phyloP scores from a whole-genome alignment of 2,888 invertebrate species.

The Trichacis sp. region DNA sequence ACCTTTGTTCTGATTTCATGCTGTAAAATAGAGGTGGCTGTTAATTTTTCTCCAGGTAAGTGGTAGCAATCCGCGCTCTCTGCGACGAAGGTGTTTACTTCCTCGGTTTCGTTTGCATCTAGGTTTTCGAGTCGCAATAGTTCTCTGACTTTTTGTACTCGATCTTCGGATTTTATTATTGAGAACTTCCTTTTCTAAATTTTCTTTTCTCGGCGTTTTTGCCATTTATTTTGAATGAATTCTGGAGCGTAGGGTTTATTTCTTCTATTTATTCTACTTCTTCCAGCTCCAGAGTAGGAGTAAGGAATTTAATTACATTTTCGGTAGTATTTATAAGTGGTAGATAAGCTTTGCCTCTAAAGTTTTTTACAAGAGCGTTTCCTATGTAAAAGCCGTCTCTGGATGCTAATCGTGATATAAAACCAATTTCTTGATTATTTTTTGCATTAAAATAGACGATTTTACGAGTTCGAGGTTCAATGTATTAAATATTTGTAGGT shows the following conservation, averaged over 20 bases:
- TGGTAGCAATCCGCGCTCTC: constrained; percentile 14
- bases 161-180: background rate
- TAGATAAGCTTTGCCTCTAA: constrained; percentile 1
- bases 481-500: too few species aligned
- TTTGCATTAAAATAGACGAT: background rate
- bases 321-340: constrained; percentile 13
- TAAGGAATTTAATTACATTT: background rate
- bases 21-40: constrained; percentile 9
- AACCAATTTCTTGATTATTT: too few species aligned
- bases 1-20: constrained; percentile 17
- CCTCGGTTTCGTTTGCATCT: background rate
- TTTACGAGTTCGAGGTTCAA: background rate
- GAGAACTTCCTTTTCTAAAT: background rate
- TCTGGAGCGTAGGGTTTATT: background rate
- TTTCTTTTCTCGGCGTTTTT: background rate
- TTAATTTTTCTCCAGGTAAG: constrained; percentile 14
- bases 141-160: background rate
- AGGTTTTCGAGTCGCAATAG: background rate
- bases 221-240: too few species aligned
- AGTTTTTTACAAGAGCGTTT: constrained; percentile 8
- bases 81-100: background rate
- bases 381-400: background rate
- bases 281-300: background rate
- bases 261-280: constrained; percentile 1
- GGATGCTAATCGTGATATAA: too few species aligned